Percentiles rank a stretch among this genome's conserved stretches.
These are phyloP conservation scores for Pantherophis alleghaniensis DNA, from an alignment of 2,797 vertebrate species.

Conservation along the genomic window DNA sequence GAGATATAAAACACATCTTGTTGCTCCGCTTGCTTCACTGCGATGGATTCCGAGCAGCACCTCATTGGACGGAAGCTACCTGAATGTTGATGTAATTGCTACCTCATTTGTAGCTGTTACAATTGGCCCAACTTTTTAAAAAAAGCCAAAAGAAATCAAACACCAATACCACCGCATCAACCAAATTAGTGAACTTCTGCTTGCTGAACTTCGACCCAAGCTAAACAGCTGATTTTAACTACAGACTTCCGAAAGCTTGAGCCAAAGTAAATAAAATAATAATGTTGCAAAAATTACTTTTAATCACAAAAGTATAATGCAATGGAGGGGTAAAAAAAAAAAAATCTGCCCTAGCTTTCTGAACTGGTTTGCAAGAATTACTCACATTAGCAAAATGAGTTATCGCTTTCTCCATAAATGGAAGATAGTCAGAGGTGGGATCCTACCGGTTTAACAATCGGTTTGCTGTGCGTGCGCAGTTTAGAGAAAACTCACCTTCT, in stretches of 20 bases:
- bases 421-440: not conserved
- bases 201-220: constrained; percentile 36
- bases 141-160: constrained; percentile 15
- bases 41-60: constrained; percentile 46
- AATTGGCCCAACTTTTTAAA: constrained; percentile 16
- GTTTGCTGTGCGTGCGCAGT: too few relatives aligned
- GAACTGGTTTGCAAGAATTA: not conserved
- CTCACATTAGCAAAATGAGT: not conserved
- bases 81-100: constrained; percentile 48
- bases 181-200: not conserved
- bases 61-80: constrained; percentile 38
- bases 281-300: constrained; percentile 1
- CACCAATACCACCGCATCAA: not conserved
- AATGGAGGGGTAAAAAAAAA: not conserved
- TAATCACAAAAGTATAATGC: not conserved
- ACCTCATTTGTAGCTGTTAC: constrained; percentile 43
- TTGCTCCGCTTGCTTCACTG: constrained; percentile 52
- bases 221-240: constrained; percentile 33
- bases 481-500: too few relatives aligned
- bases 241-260: not conserved
- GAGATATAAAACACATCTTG: constrained; percentile 58
- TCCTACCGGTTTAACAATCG: too few relatives aligned
- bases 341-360: not conserved
- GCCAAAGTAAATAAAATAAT: constrained; percentile 15
- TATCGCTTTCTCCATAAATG: not conserved